Evolutionary conservation across 2,113 vertebrate species (phyloP).

Genomic region (Gymnogyps californianus): DNA sequence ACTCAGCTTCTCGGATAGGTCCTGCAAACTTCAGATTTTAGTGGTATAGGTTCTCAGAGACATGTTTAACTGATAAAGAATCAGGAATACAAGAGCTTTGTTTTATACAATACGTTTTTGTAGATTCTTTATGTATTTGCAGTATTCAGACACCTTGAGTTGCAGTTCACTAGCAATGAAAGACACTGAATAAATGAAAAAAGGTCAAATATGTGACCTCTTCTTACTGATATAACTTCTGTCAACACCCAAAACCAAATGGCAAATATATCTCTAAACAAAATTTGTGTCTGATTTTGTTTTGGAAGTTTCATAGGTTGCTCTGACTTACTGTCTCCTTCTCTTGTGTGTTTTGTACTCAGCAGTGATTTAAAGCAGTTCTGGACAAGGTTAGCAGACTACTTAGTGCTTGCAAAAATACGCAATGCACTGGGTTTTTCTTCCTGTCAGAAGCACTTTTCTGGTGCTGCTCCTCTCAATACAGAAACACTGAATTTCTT

Average conservation of each 20-base stretch:
- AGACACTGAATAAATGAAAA: not conserved
- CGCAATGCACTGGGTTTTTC: slow-evolving; percentile 80
- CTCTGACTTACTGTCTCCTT: not conserved
- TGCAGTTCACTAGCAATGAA: not conserved
- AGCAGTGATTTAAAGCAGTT: slow-evolving; percentile 79
- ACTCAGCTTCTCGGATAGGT: not conserved
- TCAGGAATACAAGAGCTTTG: not conserved
- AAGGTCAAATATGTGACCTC: not conserved
- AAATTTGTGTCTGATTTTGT: not conserved
- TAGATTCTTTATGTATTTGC: not conserved
- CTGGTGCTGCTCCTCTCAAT: slow-evolving; percentile 83
- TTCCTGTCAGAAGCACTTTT: slow-evolving; percentile 83
- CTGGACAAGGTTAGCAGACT: slow-evolving; percentile 76
- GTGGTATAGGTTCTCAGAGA: not conserved
- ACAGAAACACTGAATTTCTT: slow-evolving; percentile 82
- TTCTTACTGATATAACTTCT: not conserved
- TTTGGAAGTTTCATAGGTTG: not conserved
- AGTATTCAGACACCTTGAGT: not conserved
- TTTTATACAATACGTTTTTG: not conserved
- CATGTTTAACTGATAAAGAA: not conserved
- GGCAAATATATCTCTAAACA: not conserved
- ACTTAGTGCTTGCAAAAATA: slow-evolving; percentile 82
- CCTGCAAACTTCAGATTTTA: not conserved
- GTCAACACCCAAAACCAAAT: not conserved
- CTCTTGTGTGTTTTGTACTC: not conserved